Evolutionary conservation across 2,113 vertebrate genomes (phyloP), one percentile per base, ranked within the genome.

Genomic region (Oriolus oriolus): DNA sequence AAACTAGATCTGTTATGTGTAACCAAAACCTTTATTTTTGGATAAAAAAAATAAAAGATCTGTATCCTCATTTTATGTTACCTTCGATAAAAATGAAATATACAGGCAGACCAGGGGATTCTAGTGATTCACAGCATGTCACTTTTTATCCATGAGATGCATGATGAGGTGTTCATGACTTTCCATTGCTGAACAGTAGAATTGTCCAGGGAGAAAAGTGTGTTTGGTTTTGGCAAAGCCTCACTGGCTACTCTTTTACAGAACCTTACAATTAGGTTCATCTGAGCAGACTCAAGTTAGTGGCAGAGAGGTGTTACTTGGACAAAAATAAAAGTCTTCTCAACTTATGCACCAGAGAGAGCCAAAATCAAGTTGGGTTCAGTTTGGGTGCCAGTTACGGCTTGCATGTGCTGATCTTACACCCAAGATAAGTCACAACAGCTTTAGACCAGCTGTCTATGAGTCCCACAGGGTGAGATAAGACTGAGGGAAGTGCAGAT

Each of bases 401-500:
- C 31, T 81, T 59, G 17, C 37, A 26, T 59, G 39, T 71, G 47
- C 33, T 85, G 59, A 45, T 91, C 54, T 87, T 87, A 86, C 76
- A 70, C 63, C 63, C 63, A 47, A 49, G 56, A 20, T 56, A 87
- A 83, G 47, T 80, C 52, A 83, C 37, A 87, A 42, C 57, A 61
- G 37, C 78, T 80, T 91, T 49, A 74, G 66, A 64, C 39, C 83
- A 60, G 63, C 66, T 66, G 39, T 5, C 47, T 90, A 12, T 0
- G 6, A 80, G 85, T 95, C 87, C 64, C 90, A 37, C 35, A 75
- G 85, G 60, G 71, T 0, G 4, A 95, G 75, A 93, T 77, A 89
- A 95, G 85, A 88, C 84, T 90, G 92, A 94, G 52, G 35, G 47
- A 90, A 94, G 63, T 4, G 5, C 95, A 96, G 95, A 89, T 96